phyloP scores from a whole-genome alignment of 2,113 vertebrate genomes.

The Hyperoodon ampullatus region DNA sequence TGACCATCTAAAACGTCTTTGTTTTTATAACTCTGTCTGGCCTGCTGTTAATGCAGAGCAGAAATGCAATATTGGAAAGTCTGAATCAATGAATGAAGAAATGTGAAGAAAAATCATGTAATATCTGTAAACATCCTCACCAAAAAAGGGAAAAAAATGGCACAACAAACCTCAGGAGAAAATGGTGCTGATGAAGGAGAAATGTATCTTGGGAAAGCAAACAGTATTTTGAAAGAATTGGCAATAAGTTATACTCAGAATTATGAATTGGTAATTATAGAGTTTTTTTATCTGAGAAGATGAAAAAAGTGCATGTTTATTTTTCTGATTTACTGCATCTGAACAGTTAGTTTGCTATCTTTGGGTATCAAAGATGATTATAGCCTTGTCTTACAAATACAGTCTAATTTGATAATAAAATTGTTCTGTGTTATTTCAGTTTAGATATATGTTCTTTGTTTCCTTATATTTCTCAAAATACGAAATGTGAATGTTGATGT shows the following conservation, averaged over 20 bases:
- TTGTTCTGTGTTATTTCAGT: not conserved
- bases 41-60: not conserved
- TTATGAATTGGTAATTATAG: conserved; percentile 46
- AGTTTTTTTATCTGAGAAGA: conserved; percentile 45
- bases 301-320: not conserved
- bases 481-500: not conserved
- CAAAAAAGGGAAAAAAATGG: rapidly evolving
- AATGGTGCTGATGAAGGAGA: not conserved
- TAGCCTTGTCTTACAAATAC: not conserved
- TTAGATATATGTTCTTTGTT: conserved; percentile 22
- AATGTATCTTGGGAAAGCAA: not conserved
- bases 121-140: not conserved
- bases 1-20: not conserved
- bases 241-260: not conserved
- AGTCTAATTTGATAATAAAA: conserved; percentile 34
- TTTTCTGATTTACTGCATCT: conserved; percentile 46
- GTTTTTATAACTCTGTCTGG: not conserved
- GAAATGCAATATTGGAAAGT: rapidly evolving
- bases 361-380: conserved; percentile 21
- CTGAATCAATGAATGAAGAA: not conserved
- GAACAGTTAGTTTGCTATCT: conserved; percentile 33
- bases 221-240: not conserved
- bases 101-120: not conserved
- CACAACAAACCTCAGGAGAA: not conserved
- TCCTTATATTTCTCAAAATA: conserved; percentile 35